phyloP scores from a whole-genome alignment of 2,888 invertebrate genomes.

The Vesta saturnalis region DNA sequence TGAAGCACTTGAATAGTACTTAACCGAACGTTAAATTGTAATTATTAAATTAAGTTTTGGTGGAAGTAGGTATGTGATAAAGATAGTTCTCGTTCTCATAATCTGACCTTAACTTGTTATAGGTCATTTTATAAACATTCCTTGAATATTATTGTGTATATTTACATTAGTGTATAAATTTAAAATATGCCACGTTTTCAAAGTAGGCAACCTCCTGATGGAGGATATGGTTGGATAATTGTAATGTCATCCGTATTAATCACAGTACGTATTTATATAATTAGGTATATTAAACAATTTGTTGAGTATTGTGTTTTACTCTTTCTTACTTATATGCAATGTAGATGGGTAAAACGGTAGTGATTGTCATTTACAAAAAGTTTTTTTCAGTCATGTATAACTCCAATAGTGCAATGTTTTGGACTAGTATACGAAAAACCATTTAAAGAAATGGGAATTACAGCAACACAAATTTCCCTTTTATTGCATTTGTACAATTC shows the following conservation, averaged over 20 bases:
- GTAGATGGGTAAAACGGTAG: not conserved
- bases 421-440: slow-evolving; percentile 61
- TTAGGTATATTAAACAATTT: no score
- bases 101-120: no score
- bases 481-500: slow-evolving; percentile 61
- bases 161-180: no score
- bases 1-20: no score
- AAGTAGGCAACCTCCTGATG: slow-evolving; percentile 57
- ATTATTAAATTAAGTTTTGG: no score
- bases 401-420: slow-evolving; percentile 61
- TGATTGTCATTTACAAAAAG: not conserved
- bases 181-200: not conserved
- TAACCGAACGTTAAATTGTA: no score
- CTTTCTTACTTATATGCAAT: not conserved
- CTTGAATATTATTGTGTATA: no score
- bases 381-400: slow-evolving; percentile 57
- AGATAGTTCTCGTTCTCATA: no score
- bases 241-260: slow-evolving; percentile 60
- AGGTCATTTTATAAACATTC: no score
- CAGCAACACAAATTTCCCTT: slow-evolving; percentile 60
- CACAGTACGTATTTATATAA: slow-evolving; percentile 63
- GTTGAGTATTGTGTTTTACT: no score
- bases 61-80: no score
- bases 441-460: slow-evolving; percentile 56
- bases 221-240: slow-evolving; percentile 65